Evolutionary conservation across 1,140 invertebrate genomes (phyloP).

Genomic region (Amyelois transitella): DNA sequence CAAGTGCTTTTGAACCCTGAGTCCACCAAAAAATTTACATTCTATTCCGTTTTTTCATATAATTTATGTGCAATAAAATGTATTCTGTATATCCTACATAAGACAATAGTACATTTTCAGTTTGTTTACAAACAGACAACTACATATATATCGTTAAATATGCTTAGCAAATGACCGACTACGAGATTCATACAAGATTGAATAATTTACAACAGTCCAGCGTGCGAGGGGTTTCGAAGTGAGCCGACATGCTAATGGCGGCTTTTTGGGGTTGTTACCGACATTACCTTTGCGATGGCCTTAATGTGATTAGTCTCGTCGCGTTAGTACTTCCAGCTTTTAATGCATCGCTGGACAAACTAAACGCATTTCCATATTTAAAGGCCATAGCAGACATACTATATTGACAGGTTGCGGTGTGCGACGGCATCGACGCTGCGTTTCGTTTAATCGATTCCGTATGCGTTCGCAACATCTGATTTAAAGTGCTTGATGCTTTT

Average conservation of each 20-base stretch:
- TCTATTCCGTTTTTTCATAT: too few species aligned
- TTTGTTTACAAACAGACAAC: too few species aligned
- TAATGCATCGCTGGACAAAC: constrained; percentile 36
- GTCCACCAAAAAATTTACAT: too few species aligned
- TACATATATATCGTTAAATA: background rate
- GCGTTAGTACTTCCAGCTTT: constrained; percentile 43
- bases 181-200: constrained; percentile 23
- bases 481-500: too few species aligned
- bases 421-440: background rate
- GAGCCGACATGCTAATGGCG: constrained; percentile 42
- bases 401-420: background rate
- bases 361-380: constrained; percentile 7
- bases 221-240: constrained; percentile 8
- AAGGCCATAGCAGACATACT: background rate
- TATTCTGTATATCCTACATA: too few species aligned
- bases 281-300: constrained; percentile 45
- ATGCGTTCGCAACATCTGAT: too few species aligned
- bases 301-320: constrained; percentile 62
- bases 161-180: background rate
- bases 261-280: constrained; percentile 47
- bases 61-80: too few species aligned
- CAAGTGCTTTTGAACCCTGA: too few species aligned
- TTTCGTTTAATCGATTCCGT: background rate
- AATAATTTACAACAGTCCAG: constrained; percentile 25
- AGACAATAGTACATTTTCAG: too few species aligned